phyloP scores from a whole-genome alignment of 2,797 vertebrate genomes.

The Zenarchopterus dispar region DNA sequence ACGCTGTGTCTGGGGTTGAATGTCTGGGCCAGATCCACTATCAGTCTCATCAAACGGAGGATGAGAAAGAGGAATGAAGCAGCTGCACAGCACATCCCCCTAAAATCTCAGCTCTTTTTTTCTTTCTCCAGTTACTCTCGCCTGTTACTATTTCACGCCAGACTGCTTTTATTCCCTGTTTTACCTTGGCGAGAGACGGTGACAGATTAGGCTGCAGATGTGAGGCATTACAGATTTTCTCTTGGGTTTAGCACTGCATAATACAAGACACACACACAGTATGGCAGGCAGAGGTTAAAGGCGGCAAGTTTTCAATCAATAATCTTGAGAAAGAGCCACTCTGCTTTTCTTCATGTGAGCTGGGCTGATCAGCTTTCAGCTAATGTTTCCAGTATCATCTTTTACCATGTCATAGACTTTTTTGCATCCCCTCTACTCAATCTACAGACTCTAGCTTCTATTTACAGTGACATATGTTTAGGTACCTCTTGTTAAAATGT shows the following conservation, averaged over 20 bases:
- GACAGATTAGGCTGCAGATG: slow-evolving; percentile 25
- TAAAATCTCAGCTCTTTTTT: neutral
- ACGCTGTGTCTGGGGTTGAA: slow-evolving; percentile 41
- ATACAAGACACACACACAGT: slow-evolving; percentile 36
- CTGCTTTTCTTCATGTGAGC: slow-evolving; percentile 40
- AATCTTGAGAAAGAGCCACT: slow-evolving; percentile 59
- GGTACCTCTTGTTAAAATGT: too few species aligned
- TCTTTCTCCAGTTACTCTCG: slow-evolving; percentile 38
- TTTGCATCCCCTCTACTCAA: slow-evolving; percentile 12
- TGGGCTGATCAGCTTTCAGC: slow-evolving; percentile 67
- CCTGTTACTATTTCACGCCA: slow-evolving; percentile 30
- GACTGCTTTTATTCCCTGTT: slow-evolving; percentile 12
- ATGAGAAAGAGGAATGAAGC: slow-evolving; percentile 38
- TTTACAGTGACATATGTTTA: too few species aligned
- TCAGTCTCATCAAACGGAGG: slow-evolving; percentile 28
- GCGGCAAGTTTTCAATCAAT: slow-evolving; percentile 68
- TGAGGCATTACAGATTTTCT: slow-evolving; percentile 22
- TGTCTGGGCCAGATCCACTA: slow-evolving; percentile 50
- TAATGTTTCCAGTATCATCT: slow-evolving; percentile 48
- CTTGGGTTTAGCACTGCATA: slow-evolving; percentile 35
- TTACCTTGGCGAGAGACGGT: slow-evolving; percentile 29
- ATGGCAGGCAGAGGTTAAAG: slow-evolving; percentile 29
- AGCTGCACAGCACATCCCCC: slow-evolving; percentile 1
- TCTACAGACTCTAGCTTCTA: neutral
- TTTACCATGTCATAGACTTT: slow-evolving; percentile 19